Evolutionary conservation across 2,797 vertebrate species (phyloP), one percentile per base, ranked within the genome.

Genomic region (Micromesistius poutassou): DNA sequence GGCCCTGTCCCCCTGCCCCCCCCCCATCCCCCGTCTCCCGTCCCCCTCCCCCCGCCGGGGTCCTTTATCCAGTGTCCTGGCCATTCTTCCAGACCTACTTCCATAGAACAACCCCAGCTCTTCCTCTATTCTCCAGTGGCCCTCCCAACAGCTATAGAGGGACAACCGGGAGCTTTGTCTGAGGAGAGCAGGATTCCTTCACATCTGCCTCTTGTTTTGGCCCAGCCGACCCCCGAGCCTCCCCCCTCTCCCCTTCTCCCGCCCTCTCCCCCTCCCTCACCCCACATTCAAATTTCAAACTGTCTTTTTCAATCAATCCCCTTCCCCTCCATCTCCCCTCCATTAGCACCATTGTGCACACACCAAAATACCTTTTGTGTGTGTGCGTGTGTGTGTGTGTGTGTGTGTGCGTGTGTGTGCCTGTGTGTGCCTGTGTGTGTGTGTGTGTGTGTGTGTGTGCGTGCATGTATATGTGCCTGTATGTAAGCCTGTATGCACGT

Each of bases 121-220:
- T 92, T 89, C 84, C 81, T 92, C 91, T 93, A 89, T 94, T 94
- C 92, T 94, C 90, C 77, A 35, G 87, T 89, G 91, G 89, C 88
- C 90, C 85, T 90, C 89, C 81, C 89, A 90, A 86, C 88, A 87
- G 91, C 87, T 76, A 89, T 80, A 91, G 87, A 89, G 90, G 91
- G 88, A 93, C 91, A 92, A 91, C 89, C 82, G 74, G 83, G 85
- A 92, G 89, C 92, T 92, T 93, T 93, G 93, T 94, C 85, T 90
- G 88, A 90, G 85, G 84, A 93, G 86, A 84, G 79, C 22, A 66
- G 86, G 90, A 92, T 94, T 91, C 92, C 93, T 92, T 93, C 91
- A 94, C 93, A 94, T 94, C 93, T 94, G 93, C 92, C 93, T 92
- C 90, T 93, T 93, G 92, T 95, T 94, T 94, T 71, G 25, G 82